phyloP scores from a whole-genome alignment of 2,797 vertebrate genomes.

The Gallinago nigripennis region DNA sequence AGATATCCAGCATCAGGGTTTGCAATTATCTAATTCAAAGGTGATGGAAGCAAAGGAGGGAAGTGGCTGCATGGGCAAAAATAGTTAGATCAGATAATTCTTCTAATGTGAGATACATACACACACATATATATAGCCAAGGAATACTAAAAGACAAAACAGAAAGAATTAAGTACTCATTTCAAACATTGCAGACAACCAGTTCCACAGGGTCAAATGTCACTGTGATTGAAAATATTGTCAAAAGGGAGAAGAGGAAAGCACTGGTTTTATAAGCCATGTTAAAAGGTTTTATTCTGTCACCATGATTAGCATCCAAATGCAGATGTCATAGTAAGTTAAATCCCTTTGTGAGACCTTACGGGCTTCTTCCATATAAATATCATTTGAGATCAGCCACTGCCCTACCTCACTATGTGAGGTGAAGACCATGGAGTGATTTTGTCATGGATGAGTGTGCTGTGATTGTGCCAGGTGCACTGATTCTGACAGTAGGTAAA shows the following conservation, averaged over 20 bases:
- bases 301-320: background rate
- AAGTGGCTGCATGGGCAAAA: background rate
- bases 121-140: background rate
- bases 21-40: background rate
- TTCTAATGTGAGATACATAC: background rate
- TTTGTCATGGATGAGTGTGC: background rate
- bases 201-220: background rate
- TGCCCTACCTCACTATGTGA: fast-evolving
- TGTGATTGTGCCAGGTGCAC: background rate
- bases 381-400: background rate
- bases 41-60: background rate
- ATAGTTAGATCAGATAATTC: background rate
- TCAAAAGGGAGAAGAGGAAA: background rate
- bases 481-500: background rate
- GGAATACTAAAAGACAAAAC: background rate
- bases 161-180: background rate
- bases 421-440: background rate
- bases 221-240: background rate
- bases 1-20: background rate
- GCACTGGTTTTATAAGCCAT: background rate
- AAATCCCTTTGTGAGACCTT: background rate
- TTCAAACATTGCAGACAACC: background rate
- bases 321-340: background rate
- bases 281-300: background rate
- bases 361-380: background rate